phyloP scores from a whole-genome alignment of 1,140 invertebrate species.

The Lepidurus apus region DNA sequence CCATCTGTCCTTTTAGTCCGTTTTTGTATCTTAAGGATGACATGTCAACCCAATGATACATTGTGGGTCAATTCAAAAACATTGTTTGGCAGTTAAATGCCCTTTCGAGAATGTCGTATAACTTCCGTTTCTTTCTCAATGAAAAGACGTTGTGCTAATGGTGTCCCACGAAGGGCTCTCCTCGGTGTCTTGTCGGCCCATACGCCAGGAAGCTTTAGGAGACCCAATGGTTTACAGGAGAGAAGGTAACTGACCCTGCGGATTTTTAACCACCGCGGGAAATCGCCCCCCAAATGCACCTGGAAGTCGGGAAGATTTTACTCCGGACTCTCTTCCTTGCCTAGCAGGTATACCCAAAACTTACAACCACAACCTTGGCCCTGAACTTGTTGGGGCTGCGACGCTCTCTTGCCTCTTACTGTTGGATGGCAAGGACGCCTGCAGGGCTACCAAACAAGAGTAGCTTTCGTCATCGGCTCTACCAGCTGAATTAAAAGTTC shows the following conservation, averaged over 20 bases:
- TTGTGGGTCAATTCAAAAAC: background rate
- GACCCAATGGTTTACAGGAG: slow-evolving; percentile 14
- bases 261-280: slow-evolving; percentile 21
- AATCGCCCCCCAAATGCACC: background rate
- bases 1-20: too few species aligned
- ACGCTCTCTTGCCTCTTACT: background rate
- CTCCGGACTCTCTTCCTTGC: slow-evolving; percentile 6
- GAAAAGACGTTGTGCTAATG: background rate
- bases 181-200: background rate
- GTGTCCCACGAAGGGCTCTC: background rate
- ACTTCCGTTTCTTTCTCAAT: background rate
- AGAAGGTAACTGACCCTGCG: slow-evolving; percentile 14
- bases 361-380: slow-evolving; percentile 21
- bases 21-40: too few species aligned
- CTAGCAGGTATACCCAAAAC: background rate
- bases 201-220: background rate
- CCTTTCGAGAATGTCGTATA: background rate
- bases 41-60: too few species aligned
- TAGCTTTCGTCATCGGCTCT: background rate
- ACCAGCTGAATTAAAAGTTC: background rate
- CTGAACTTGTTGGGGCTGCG: background rate
- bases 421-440: slow-evolving; percentile 1
- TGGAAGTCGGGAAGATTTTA: slow-evolving; percentile 4
- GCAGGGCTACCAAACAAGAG: background rate
- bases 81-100: background rate